These are phyloP conservation scores for Cactoblastis cactorum DNA, from an alignment of 2,888 invertebrate species.

Conservation along the genomic window DNA sequence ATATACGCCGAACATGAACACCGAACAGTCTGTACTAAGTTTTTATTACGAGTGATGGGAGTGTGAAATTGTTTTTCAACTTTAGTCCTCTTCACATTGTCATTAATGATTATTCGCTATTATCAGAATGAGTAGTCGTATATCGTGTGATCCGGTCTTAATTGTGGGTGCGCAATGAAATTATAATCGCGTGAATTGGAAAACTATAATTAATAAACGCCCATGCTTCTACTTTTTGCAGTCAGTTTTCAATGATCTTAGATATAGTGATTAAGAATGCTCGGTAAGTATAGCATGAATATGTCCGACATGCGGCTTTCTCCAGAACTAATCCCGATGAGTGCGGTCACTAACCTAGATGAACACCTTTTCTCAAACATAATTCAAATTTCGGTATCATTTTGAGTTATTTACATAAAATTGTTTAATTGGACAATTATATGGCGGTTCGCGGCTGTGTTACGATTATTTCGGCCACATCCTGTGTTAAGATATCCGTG, in stretches of 20 bases:
- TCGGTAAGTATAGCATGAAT: conserved; percentile 23
- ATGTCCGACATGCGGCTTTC: conserved; percentile 27
- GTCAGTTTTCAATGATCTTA: conserved; percentile 29
- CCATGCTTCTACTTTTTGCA: conserved; percentile 33
- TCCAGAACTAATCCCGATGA: conserved; percentile 22
- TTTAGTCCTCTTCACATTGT: conserved; percentile 16
- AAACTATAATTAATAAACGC: conserved; percentile 48
- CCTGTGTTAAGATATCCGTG: conserved; percentile 59
- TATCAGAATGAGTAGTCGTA: conserved; percentile 37
- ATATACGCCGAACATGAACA: not conserved
- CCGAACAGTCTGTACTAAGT: conserved; percentile 2
- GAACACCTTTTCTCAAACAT: conserved; percentile 30
- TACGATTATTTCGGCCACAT: conserved; percentile 60
- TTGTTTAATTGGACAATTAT: conserved; percentile 76
- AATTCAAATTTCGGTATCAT: conserved; percentile 29
- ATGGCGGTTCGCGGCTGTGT: conserved; percentile 51
- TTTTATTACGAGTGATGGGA: conserved; percentile 3
- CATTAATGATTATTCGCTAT: conserved; percentile 36
- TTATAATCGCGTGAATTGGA: conserved; percentile 46
- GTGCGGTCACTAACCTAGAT: conserved; percentile 15
- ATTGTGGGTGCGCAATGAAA: conserved; percentile 37
- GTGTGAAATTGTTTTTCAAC: conserved; percentile 13
- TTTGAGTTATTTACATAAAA: conserved; percentile 65
- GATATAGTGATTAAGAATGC: conserved; percentile 26
- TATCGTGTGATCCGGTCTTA: conserved; percentile 54